Evolutionary conservation across 2,113 vertebrate genomes (phyloP).

Genomic region (Colinus virginianus): DNA sequence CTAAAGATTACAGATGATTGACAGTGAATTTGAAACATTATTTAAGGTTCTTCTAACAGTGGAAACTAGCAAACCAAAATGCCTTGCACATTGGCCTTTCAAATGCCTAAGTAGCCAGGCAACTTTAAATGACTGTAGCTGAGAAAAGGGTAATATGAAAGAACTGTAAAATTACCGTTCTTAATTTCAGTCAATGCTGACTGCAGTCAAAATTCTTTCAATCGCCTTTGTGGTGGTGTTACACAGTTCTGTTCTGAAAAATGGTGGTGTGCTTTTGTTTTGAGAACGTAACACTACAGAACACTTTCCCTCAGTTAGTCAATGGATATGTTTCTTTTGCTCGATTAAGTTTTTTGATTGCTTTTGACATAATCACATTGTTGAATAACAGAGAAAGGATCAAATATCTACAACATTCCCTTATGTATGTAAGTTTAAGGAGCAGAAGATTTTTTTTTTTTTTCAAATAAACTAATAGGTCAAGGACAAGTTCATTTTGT

Average conservation of each 20-base stretch:
- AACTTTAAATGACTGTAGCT: background rate
- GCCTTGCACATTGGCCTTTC: conserved; percentile 5
- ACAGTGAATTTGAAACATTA: background rate
- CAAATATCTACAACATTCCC: conserved; percentile 36
- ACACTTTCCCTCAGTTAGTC: background rate
- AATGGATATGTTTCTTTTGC: conserved; percentile 23
- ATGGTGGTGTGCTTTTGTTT: background rate
- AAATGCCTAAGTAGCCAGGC: background rate
- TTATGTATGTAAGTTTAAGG: conserved; percentile 56
- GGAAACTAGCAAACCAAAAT: conserved; percentile 20
- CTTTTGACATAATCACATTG: conserved; percentile 6
- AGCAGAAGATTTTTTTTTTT: conserved; percentile 12
- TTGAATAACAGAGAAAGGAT: conserved; percentile 44
- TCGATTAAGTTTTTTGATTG: background rate
- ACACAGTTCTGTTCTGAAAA: conserved; percentile 20
- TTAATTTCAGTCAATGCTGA: conserved; percentile 9
- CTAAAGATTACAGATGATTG: background rate
- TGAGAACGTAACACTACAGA: background rate
- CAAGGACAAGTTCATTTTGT: conserved; percentile 50
- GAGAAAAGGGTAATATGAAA: background rate
- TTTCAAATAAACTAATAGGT: conserved; percentile 64
- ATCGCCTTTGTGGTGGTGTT: background rate
- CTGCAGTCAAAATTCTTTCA: background rate
- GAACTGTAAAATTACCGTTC: background rate
- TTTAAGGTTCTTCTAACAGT: background rate